Base-by-base conservation (phyloP, 2,113 vertebrate species). In the Antennarius striatus region DNA sequence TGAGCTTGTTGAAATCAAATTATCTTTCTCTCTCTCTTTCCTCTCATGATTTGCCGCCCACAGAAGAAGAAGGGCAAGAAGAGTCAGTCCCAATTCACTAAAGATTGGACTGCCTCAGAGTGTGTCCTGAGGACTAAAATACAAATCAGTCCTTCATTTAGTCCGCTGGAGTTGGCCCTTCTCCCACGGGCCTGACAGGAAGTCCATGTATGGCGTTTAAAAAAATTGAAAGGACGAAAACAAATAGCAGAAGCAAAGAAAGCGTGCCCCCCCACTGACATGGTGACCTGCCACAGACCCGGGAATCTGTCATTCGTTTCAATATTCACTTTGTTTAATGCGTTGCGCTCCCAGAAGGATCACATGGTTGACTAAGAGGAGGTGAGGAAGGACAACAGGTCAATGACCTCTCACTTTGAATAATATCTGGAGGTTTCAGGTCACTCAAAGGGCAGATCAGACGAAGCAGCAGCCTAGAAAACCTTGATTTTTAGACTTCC, bases 101-200 rank as follows among this genome's bases (percentile, higher is more conserved):
- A 87, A 86, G 79, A 81, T 82, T 88, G 84, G 82, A 84, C 74
- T 73, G 71, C 79, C 89, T 90, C 56, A 32, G 58, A 84, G 77
- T 62, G n/a, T 84, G 85, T 89, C 88, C 89, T 75, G 72, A 76
- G 79, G 83, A 86, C 77, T 75, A 46, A 81, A 84, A 91, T 80
- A 85, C 79, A 90, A 86, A 88, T 86, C 81, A 79, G 79, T 47
- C 80, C 76, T 77, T 84, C 77, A 77, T 88, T 72, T 75, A 75
- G 77, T 86, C 83, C 84, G 83, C 74, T 67, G 56, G 72, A 86
- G 63, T 79, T 88, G 84, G 87, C 71, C 65, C 49, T 56, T 55
- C 64, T 89, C 88, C 90, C 82, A 67, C 81, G 72, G 80, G 74
- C 84, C 79, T 82, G 80, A 80, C 47, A 63, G 47, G 84, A 57